These are phyloP conservation scores for Gonioctena quinquepunctata DNA, from an alignment of 1,140 invertebrate genomes.

Conservation along the genomic window DNA sequence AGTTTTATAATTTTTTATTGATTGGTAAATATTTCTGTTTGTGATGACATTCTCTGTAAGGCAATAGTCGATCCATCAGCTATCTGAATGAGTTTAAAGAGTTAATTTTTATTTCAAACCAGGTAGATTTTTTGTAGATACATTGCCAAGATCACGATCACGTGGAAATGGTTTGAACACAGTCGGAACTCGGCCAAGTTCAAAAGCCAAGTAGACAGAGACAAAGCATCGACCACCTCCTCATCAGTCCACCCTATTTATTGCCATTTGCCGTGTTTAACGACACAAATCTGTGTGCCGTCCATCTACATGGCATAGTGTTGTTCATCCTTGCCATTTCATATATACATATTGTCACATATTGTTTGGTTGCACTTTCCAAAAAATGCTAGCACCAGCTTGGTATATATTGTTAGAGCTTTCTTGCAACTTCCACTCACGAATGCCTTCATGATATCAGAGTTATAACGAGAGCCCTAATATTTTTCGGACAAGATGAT, in stretches of 20 bases:
- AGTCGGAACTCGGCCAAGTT: slow-evolving; percentile 58
- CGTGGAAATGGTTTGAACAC: slow-evolving; percentile 71
- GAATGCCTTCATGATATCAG: slow-evolving; percentile 12
- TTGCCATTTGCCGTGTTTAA: slow-evolving; percentile 35
- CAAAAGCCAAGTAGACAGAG: slow-evolving; percentile 48
- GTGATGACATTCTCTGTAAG: too few relatives aligned
- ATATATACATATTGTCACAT: slow-evolving; percentile 26
- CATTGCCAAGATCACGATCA: slow-evolving; percentile 61
- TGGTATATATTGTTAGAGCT: background rate
- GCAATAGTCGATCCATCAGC: too few relatives aligned
- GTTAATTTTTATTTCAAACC: too few relatives aligned
- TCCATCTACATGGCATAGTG: slow-evolving; percentile 37
- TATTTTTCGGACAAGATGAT: slow-evolving; percentile 14
- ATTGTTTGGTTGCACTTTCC: slow-evolving; percentile 27
- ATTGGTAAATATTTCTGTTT: too few relatives aligned
- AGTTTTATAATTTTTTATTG: too few relatives aligned
- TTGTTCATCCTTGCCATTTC: slow-evolving; percentile 42
- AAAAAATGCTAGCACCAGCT: slow-evolving; percentile 10
- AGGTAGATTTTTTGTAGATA: slow-evolving; percentile 3
- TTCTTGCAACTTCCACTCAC: slow-evolving; percentile 5
- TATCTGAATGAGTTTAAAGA: too few relatives aligned
- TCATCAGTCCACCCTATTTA: slow-evolving; percentile 38
- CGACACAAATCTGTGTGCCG: slow-evolving; percentile 39
- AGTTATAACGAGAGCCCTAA: slow-evolving; percentile 3
- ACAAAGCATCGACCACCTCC: slow-evolving; percentile 34